Evolutionary conservation across 2,113 vertebrate species (phyloP).

Genomic region (Mastomys coucha): DNA sequence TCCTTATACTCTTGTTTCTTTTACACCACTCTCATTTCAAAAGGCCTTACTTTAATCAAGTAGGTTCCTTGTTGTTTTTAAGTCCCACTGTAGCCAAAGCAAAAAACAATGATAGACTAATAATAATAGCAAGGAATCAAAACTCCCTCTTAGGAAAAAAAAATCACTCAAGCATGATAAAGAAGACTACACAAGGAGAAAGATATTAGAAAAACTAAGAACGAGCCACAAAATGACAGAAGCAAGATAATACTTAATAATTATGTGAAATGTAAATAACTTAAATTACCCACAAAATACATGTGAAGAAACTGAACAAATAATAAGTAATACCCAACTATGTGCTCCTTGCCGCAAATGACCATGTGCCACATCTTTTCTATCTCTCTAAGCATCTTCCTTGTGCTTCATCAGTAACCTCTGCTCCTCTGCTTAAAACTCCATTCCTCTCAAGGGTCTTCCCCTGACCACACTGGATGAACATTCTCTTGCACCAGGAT

Average conservation of each 20-base stretch:
- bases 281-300: neutral
- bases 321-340: neutral
- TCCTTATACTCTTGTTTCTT: neutral
- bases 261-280: neutral
- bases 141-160: neutral
- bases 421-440: neutral
- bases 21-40: neutral
- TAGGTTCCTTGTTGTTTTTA: too few relatives aligned
- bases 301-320: neutral
- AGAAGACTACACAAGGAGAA: neutral
- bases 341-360: neutral
- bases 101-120: neutral
- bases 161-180: neutral
- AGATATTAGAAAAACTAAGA: neutral
- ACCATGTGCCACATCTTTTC: neutral
- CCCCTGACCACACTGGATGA: neutral
- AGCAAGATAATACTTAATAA: neutral
- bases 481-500: neutral
- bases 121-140: neutral
- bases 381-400: slow-evolving; percentile 10
- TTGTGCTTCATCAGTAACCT: neutral
- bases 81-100: neutral
- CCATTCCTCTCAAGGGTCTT: neutral
- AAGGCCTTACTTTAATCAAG: neutral
- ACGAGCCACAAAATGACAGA: neutral